Evolutionary conservation across 1,140 invertebrate species (phyloP).

Genomic region (Zaprionus lachaisei): DNA sequence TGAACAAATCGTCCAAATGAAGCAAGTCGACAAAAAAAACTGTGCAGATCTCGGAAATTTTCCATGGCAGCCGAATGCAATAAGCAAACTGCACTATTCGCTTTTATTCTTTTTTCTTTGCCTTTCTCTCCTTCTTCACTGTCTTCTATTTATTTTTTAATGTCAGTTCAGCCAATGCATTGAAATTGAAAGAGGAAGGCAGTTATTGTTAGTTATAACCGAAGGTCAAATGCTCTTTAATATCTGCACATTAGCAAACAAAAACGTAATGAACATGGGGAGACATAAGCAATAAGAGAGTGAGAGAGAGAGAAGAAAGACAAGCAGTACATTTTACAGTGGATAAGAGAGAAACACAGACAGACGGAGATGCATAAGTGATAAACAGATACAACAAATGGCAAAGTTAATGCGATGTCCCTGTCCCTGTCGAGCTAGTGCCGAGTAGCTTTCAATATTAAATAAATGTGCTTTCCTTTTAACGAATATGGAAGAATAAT

Average conservation of each 20-base stretch:
- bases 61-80: conserved; percentile 4
- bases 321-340: too few relatives aligned
- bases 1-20: conserved; percentile 16
- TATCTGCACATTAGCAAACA: neutral
- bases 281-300: neutral
- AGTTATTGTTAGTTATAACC: neutral
- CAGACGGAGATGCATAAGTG: too few relatives aligned
- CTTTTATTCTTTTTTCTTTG: neutral
- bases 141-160: conserved; percentile 24
- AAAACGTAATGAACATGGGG: neutral
- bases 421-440: too few relatives aligned
- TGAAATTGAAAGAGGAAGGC: neutral
- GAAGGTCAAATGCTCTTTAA: neutral
- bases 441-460: too few relatives aligned
- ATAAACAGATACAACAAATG: too few relatives aligned
- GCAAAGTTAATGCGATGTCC: too few relatives aligned
- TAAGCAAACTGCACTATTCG: conserved; percentile 14
- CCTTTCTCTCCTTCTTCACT: neutral
- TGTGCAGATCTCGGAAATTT: neutral
- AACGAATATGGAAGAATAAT: too few relatives aligned
- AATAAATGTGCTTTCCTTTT: too few relatives aligned
- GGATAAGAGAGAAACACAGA: too few relatives aligned
- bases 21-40: conserved; percentile 15
- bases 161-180: conserved; percentile 18
- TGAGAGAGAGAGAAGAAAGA: neutral